These are phyloP conservation scores for Cinclus mexicanus DNA, from an alignment of 2,113 vertebrate genomes.

Conservation along the genomic window DNA sequence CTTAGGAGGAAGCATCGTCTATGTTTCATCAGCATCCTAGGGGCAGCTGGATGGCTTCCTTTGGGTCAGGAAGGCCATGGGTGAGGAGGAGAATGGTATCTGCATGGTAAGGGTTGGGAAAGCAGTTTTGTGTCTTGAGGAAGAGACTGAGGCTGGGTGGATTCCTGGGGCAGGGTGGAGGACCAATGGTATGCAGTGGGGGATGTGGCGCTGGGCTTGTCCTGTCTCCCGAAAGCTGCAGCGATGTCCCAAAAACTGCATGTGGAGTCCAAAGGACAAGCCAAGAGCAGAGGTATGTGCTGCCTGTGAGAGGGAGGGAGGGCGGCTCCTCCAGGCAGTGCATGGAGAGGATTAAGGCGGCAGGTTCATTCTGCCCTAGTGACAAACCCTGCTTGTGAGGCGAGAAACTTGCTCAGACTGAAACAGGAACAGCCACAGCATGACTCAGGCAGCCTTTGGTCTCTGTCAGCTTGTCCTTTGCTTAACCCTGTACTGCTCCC, in stretches of 20 bases:
- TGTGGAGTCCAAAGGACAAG: background rate
- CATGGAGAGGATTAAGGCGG: rapidly evolving
- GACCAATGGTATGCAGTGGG: background rate
- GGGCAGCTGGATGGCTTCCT: background rate
- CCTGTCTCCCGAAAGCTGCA: background rate
- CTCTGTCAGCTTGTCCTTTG: background rate
- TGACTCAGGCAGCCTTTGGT: constrained; percentile 47
- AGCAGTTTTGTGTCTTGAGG: background rate
- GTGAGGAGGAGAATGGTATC: background rate
- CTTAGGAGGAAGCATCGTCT: background rate
- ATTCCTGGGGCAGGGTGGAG: background rate
- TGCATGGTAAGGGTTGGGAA: background rate
- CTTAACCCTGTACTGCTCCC: background rate
- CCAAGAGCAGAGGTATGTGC: background rate
- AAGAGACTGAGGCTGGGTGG: background rate
- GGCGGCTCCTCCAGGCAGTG: background rate
- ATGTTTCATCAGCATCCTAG: background rate
- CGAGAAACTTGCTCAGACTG: constrained; percentile 5
- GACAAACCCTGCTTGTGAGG: background rate
- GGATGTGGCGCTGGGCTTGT: rapidly evolving
- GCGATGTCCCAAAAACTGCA: background rate
- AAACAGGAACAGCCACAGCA: constrained; percentile 4
- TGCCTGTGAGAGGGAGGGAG: background rate
- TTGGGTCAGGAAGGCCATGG: background rate
- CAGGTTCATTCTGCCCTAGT: background rate